Evolutionary conservation across 2,888 invertebrate genomes (phyloP).

Genomic region (Eristalis tenax): DNA sequence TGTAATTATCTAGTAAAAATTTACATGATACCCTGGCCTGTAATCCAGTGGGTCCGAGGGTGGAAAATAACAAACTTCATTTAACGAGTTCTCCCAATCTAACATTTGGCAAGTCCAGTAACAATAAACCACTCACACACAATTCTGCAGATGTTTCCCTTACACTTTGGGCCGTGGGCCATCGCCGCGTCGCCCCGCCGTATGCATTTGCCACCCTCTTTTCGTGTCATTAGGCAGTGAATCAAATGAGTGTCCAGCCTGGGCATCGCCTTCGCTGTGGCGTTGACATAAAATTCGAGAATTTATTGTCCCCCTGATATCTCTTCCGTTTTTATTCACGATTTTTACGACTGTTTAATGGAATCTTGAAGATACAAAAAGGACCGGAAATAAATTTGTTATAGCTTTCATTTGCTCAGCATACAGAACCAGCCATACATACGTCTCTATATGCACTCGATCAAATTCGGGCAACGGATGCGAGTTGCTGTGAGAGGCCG

Average conservation of each 20-base stretch:
- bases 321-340: conserved; percentile 22
- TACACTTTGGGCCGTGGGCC: background rate
- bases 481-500: background rate
- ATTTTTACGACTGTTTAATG: conserved; percentile 38
- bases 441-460: background rate
- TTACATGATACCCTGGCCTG: background rate
- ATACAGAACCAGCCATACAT: no score
- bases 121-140: background rate
- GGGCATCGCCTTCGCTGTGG: conserved; percentile 3
- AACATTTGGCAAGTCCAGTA: background rate
- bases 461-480: background rate
- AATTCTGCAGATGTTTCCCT: background rate
- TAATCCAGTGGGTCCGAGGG: background rate
- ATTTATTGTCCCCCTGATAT: conserved; percentile 31
- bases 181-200: background rate
- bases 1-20: background rate
- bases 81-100: background rate
- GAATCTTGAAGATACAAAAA: conserved; percentile 13
- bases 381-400: background rate
- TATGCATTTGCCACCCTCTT: conserved; percentile 13
- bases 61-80: background rate
- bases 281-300: conserved; percentile 18
- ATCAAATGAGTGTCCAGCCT: conserved; percentile 20
- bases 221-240: background rate
- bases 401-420: background rate